Evolutionary conservation across 2,113 vertebrate genomes (phyloP).

Genomic region (Sylvia atricapilla): DNA sequence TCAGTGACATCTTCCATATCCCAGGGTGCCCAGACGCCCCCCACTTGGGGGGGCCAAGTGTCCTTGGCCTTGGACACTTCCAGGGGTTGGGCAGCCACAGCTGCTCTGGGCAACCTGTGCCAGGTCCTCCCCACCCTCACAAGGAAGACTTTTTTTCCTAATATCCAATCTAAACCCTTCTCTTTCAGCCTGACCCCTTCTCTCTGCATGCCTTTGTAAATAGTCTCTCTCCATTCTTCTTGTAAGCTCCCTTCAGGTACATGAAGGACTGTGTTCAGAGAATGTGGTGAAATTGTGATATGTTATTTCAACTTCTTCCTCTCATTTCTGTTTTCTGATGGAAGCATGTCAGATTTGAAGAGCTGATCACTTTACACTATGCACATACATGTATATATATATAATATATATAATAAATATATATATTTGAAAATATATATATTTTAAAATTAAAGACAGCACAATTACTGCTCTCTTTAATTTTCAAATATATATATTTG

Average conservation of each 20-base stretch:
- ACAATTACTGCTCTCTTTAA: not conserved
- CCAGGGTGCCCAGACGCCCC: fast-evolving
- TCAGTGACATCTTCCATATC: fast-evolving
- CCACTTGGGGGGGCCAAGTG: no score
- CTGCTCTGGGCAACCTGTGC: not conserved
- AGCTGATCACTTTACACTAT: not conserved
- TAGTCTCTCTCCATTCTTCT: not conserved
- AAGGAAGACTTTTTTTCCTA: no score
- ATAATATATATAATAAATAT: no score
- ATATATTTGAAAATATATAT: no score
- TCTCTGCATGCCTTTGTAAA: not conserved
- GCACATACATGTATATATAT: no score
- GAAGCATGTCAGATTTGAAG: not conserved
- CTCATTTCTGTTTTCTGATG: not conserved
- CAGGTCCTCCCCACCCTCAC: not conserved
- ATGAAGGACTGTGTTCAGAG: not conserved
- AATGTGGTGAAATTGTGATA: not conserved
- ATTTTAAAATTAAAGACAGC: not conserved
- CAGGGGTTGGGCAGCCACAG: not conserved
- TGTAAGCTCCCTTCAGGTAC: not conserved
- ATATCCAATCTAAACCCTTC: not conserved
- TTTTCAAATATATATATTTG: no score
- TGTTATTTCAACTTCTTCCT: not conserved
- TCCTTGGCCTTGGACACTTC: no score
- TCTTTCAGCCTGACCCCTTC: not conserved